Evolutionary conservation across 2,888 invertebrate genomes (phyloP).

Genomic region (Rhingia campestris): DNA sequence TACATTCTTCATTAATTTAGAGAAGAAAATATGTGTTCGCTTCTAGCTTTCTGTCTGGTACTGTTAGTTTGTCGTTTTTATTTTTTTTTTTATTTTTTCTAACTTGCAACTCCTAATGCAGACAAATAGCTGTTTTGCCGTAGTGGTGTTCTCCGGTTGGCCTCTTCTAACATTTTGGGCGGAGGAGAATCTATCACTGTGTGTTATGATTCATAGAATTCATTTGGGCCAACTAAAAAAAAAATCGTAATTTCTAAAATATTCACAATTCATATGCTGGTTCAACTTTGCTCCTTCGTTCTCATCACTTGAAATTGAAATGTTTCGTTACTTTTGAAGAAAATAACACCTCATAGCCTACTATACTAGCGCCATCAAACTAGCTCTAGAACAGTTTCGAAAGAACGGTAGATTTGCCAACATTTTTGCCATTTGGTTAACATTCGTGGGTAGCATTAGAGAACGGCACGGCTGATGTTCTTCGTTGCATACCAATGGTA

Average conservation of each 20-base stretch:
- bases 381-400: slow-evolving; percentile 9
- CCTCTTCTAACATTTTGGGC: slow-evolving; percentile 67
- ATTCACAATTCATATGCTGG: slow-evolving; percentile 41
- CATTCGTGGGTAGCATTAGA: slow-evolving; percentile 12
- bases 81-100: too few relatives aligned
- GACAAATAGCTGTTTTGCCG: slow-evolving; percentile 58
- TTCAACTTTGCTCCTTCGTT: slow-evolving; percentile 14
- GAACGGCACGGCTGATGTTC: neutral
- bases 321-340: neutral
- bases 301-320: neutral
- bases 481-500: slow-evolving; percentile 46
- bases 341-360: neutral
- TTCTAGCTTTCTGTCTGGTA: slow-evolving; percentile 17
- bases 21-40: neutral
- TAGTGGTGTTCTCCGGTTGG: slow-evolving; percentile 26
- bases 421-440: slow-evolving; percentile 1
- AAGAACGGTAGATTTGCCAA: slow-evolving; percentile 44
- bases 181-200: slow-evolving; percentile 50
- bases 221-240: slow-evolving; percentile 29
- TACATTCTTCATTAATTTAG: neutral
- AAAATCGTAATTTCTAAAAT: slow-evolving; percentile 41
- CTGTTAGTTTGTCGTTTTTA: too few relatives aligned
- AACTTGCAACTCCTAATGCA: slow-evolving; percentile 27
- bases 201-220: slow-evolving; percentile 65
- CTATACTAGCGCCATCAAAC: neutral